These are phyloP conservation scores for Speoplatyrhinus poulsoni DNA, from an alignment of 2,113 vertebrate genomes.

Conservation along the genomic window DNA sequence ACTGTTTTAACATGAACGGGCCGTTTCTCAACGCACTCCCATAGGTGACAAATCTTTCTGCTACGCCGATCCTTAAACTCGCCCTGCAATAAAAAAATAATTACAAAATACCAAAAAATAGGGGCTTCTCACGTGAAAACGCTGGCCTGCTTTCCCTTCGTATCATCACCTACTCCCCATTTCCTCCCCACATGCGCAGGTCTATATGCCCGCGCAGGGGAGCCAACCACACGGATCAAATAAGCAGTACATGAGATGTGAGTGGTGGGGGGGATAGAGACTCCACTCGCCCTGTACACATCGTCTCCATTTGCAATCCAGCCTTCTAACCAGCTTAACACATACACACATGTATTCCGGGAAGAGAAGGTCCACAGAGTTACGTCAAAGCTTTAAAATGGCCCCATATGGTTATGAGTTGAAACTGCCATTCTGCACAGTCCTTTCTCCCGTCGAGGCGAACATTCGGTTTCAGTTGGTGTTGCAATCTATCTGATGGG, in stretches of 20 bases:
- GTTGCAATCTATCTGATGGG: no score
- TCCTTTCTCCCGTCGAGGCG: no score
- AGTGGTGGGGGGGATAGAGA: neutral
- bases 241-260: slow-evolving; percentile 52
- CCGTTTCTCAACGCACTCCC: neutral
- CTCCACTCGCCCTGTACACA: slow-evolving; percentile 38
- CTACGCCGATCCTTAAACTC: neutral
- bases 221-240: slow-evolving; percentile 49
- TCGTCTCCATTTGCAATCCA: slow-evolving; percentile 47
- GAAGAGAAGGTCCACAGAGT: neutral
- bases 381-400: no score
- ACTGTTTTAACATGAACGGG: neutral
- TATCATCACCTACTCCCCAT: slow-evolving; percentile 46
- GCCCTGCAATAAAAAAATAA: neutral
- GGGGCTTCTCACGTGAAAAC: slow-evolving; percentile 19
- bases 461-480: no score
- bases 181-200: slow-evolving; percentile 33
- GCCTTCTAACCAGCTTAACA: neutral
- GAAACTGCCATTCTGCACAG: no score
- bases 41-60: slow-evolving; percentile 27
- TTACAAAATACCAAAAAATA: no score
- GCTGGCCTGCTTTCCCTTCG: slow-evolving; percentile 30
- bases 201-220: slow-evolving; percentile 25
- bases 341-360: neutral
- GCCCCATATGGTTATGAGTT: no score